Conservation (phyloP, 2,113 vertebrate genomes). For the Colaptes auratus region DNA sequence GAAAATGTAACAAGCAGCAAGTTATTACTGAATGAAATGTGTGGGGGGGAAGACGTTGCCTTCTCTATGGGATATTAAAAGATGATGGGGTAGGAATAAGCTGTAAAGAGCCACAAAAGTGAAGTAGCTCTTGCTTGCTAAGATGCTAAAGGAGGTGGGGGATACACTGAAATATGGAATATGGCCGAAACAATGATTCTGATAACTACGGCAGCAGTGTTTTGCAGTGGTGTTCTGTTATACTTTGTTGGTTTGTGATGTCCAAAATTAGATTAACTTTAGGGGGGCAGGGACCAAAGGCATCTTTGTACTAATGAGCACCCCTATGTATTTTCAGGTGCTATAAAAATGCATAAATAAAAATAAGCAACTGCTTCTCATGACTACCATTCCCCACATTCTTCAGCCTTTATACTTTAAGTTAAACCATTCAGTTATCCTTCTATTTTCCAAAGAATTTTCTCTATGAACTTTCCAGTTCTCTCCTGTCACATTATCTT, state of each 20-base stretch:
- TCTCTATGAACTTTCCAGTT: slow-evolving; percentile 41
- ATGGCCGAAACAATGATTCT: background rate
- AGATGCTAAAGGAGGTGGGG: background rate
- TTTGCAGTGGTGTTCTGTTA: background rate
- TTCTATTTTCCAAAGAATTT: slow-evolving; percentile 26
- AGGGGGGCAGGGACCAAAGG: background rate
- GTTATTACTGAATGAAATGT: slow-evolving; percentile 71
- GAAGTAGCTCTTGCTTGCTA: slow-evolving; percentile 40
- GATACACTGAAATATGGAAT: background rate
- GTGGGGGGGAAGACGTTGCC: slow-evolving; percentile 44
- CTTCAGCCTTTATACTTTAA: background rate
- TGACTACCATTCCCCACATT: background rate
- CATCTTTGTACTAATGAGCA: background rate
- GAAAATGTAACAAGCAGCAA: slow-evolving; percentile 63
- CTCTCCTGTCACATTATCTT: slow-evolving; percentile 49
- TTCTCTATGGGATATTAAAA: slow-evolving; percentile 59
- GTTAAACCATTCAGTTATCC: background rate
- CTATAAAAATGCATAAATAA: background rate
- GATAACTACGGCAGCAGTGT: background rate
- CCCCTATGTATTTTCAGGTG: background rate
- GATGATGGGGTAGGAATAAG: slow-evolving; percentile 56
- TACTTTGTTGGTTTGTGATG: background rate
- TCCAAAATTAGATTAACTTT: background rate
- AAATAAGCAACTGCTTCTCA: background rate
- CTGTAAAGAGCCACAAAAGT: slow-evolving; percentile 52